A percentile compares a stretch with the other conserved stretches of the same genome.
phyloP scores from a whole-genome alignment of 1,140 invertebrate species.

The Elymnias hypermnestra region DNA sequence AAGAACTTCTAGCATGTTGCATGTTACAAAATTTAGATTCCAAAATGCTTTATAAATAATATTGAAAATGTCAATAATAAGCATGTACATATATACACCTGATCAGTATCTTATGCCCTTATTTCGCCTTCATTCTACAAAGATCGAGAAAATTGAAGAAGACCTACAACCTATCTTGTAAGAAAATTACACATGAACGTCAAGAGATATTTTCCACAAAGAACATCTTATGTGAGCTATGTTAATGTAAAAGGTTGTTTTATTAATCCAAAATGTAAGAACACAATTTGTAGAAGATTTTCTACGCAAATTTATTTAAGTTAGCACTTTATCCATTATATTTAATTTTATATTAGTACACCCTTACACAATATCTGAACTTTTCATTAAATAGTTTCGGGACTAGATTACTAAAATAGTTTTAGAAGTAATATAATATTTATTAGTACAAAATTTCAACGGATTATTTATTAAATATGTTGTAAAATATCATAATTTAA shows the following conservation, averaged over 20 bases:
- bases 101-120: neutral
- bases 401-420: neutral
- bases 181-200: constrained; percentile 6
- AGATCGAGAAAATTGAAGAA: constrained; percentile 1
- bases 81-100: constrained; percentile 11
- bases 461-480: neutral
- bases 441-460: neutral
- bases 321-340: neutral
- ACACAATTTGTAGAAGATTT: no score
- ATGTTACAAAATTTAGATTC: constrained; percentile 17
- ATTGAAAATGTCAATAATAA: neutral
- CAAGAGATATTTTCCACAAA: constrained; percentile 9
- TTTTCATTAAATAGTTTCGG: neutral
- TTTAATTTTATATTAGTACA: no score
- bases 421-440: constrained; percentile 1
- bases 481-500: neutral
- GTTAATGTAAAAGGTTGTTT: constrained; percentile 18
- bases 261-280: no score
- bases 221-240: constrained; percentile 14
- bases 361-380: neutral
- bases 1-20: constrained; percentile 31
- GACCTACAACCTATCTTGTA: constrained; percentile 4
- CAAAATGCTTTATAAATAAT: neutral
- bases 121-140: constrained; percentile 9
- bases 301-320: constrained; percentile 9